These are phyloP conservation scores for Ommatoiulus sabulosus DNA, from an alignment of 2,888 invertebrate genomes.

Conservation along the genomic window DNA sequence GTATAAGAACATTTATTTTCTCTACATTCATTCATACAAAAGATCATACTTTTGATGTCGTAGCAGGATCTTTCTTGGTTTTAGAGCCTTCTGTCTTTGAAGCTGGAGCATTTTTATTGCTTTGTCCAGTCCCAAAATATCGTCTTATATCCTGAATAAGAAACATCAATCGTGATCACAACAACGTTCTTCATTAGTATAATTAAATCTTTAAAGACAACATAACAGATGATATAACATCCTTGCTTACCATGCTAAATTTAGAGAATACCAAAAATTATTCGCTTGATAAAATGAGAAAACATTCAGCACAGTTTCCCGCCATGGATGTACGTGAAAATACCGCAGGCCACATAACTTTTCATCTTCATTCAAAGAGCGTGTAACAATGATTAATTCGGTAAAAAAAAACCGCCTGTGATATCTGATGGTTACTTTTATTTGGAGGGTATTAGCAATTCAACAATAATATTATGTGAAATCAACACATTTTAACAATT, in stretches of 20 bases:
- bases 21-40: too few species aligned
- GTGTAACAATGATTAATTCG: neutral
- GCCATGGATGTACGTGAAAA: neutral
- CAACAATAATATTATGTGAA: neutral
- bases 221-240: too few species aligned
- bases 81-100: constrained; percentile 30
- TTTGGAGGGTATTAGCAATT: neutral
- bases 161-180: too few species aligned
- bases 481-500: neutral
- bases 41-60: neutral
- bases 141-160: constrained; percentile 1
- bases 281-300: neutral
- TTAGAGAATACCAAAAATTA: too few species aligned
- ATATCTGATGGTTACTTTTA: neutral
- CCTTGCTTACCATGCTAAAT: neutral
- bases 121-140: constrained; percentile 35
- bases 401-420: neutral
- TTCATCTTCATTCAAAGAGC: neutral
- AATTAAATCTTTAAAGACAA: too few species aligned
- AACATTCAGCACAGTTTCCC: neutral
- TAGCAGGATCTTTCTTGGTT: constrained; percentile 5
- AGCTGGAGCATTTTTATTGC: constrained; percentile 29
- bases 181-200: too few species aligned
- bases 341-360: neutral
- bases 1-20: too few species aligned